phyloP scores from a whole-genome alignment of 2,888 invertebrate species.

The Tachystola acroxantha region DNA sequence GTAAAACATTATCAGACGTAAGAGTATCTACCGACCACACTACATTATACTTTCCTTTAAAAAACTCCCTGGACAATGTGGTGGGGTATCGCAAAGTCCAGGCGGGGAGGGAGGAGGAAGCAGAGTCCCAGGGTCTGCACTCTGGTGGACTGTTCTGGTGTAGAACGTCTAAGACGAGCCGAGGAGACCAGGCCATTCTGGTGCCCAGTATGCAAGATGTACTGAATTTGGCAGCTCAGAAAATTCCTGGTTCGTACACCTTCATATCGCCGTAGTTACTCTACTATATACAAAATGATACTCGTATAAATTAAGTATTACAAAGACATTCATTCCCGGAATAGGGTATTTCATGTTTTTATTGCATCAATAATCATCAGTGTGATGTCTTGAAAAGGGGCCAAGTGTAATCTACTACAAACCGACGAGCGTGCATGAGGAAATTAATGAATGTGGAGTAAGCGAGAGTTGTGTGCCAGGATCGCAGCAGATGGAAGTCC shows the following conservation, averaged over 20 bases:
- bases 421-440: no score
- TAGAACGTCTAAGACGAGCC: constrained; percentile 44
- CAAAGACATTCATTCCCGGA: no score
- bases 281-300: not conserved
- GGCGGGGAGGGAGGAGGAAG: constrained; percentile 61
- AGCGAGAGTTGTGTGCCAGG: no score
- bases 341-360: no score
- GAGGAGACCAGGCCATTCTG: constrained; percentile 67
- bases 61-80: constrained; percentile 76
- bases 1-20: constrained; percentile 74
- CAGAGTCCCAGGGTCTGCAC: constrained; percentile 46
- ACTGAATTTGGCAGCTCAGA: constrained; percentile 59
- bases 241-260: constrained; percentile 37
- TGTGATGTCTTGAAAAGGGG: no score
- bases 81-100: constrained; percentile 82
- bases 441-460: no score
- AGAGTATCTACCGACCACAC: constrained; percentile 71
- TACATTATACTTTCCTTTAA: constrained; percentile 82
- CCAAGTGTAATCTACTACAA: no score
- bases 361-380: no score
- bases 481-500: no score
- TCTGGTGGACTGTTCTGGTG: constrained; percentile 59
- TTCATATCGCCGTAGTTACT: constrained; percentile 1
- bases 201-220: constrained; percentile 67
- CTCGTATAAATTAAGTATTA: no score